A percentile compares a stretch with the other conserved stretches of the same genome.
Evolutionary conservation across 2,113 vertebrate species (phyloP).

Genomic region (Lutjanus erythropterus): DNA sequence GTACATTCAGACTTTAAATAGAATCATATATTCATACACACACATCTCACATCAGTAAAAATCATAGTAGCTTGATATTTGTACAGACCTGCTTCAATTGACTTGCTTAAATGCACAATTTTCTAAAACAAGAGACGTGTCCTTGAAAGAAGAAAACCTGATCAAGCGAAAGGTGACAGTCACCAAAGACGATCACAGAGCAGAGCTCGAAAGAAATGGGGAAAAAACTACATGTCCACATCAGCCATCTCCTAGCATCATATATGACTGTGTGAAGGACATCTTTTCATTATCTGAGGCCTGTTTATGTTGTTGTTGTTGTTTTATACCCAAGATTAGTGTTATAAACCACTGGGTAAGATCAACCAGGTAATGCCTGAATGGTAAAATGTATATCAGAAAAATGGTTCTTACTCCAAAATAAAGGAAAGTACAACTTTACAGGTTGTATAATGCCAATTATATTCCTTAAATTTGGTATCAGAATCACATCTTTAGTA

Average conservation of each 20-base stretch:
- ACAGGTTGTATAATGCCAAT: conserved; percentile 55
- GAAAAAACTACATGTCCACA: conserved; percentile 45
- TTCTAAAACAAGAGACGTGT: conserved; percentile 64
- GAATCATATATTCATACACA: conserved; percentile 79
- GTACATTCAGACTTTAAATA: conserved; percentile 85
- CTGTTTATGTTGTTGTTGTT: conserved; percentile 7
- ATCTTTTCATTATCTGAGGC: conserved; percentile 24
- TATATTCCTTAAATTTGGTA: conserved; percentile 45
- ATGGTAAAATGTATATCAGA: conserved; percentile 8
- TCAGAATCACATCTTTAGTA: conserved; percentile 49
- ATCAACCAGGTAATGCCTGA: conserved; percentile 38
- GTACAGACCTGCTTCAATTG: conserved; percentile 74
- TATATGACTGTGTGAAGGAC: conserved; percentile 34
- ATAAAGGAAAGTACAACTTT: conserved; percentile 48
- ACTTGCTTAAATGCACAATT: conserved; percentile 64
- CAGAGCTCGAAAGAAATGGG: conserved; percentile 33
- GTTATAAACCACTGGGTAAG: conserved; percentile 41
- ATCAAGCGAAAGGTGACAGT: conserved; percentile 50
- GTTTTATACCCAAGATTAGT: conserved; percentile 40
- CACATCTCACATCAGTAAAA: conserved; percentile 80
- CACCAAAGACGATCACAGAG: conserved; percentile 44
- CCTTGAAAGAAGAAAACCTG: conserved; percentile 59
- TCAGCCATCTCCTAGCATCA: conserved; percentile 39
- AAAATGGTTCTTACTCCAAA: conserved; percentile 30
- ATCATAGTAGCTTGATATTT: conserved; percentile 81